Percentiles rank a stretch among this genome's conserved stretches.
Evolutionary conservation across 2,888 invertebrate species (phyloP).

Genomic region (Crossocerus cetratus): DNA sequence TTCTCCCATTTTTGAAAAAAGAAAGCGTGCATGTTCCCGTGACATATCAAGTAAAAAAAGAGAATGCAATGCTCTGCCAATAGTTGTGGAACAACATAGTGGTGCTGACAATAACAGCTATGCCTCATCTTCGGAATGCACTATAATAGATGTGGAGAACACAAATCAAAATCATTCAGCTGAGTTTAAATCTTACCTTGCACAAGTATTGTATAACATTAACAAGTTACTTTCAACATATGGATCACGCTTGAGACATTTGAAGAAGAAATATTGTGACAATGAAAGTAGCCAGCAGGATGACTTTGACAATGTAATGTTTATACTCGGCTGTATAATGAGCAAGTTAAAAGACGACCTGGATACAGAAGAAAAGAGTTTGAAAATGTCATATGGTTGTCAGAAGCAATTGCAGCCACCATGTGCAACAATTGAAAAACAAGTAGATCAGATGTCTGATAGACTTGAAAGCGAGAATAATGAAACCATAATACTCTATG

Average conservation of each 20-base stretch:
- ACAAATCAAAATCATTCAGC: too few species aligned
- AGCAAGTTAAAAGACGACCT: constrained; percentile 17
- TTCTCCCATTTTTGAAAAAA: too few species aligned
- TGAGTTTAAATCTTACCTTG: not conserved
- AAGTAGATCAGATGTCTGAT: not conserved
- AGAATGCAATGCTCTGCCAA: too few species aligned
- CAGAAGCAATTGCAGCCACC: not conserved
- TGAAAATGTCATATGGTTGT: not conserved
- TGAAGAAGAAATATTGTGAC: not conserved
- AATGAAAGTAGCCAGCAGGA: not conserved
- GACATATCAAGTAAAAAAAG: too few species aligned
- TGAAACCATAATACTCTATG: too few species aligned
- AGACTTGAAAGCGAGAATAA: too few species aligned
- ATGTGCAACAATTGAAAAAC: not conserved
- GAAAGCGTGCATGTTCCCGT: too few species aligned
- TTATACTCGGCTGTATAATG: constrained; percentile 1
- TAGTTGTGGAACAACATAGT: too few species aligned
- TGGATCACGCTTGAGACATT: not conserved
- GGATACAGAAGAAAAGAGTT: not conserved
- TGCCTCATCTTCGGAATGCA: too few species aligned
- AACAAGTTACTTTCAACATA: not conserved
- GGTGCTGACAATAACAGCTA: too few species aligned
- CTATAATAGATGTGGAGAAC: too few species aligned
- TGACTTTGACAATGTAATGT: not conserved
- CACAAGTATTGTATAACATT: not conserved